Evolutionary conservation across 2,888 invertebrate species (phyloP).

Genomic region (Quadroppia sp.): DNA sequence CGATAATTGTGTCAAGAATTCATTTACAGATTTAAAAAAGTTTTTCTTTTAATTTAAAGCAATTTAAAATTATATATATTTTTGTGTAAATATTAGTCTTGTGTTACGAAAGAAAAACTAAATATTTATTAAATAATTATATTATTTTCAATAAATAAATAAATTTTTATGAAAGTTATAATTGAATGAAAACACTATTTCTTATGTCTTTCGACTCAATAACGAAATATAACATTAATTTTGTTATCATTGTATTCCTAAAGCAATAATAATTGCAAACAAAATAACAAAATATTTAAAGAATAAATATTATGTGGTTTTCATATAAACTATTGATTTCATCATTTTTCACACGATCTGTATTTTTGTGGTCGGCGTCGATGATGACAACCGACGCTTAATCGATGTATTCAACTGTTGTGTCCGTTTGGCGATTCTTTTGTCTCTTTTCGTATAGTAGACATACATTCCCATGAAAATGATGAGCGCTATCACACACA

Average conservation of each 20-base stretch:
- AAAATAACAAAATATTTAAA: conserved; percentile 3
- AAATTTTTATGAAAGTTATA: no score
- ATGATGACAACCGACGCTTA: neutral
- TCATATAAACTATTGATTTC: neutral
- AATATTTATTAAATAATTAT: no score
- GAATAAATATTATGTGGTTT: neutral
- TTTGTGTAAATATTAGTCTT: no score
- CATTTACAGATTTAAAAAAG: neutral
- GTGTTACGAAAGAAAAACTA: no score
- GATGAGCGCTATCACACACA: conserved; percentile 6
- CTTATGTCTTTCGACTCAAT: no score
- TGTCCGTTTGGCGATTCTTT: neutral
- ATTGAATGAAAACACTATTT: no score
- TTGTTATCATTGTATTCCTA: neutral
- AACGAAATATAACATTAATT: no score
- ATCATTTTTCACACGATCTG: neutral
- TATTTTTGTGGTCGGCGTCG: neutral
- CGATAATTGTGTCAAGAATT: no score
- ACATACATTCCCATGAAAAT: conserved; percentile 31
- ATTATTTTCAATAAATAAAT: no score
- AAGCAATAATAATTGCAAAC: neutral
- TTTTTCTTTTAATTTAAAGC: no score
- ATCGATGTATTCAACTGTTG: conserved; percentile 8
- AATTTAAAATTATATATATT: no score
- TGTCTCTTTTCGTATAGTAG: conserved; percentile 26